Conservation (phyloP, 1,140 invertebrate species). For the Bombus picipes region DNA sequence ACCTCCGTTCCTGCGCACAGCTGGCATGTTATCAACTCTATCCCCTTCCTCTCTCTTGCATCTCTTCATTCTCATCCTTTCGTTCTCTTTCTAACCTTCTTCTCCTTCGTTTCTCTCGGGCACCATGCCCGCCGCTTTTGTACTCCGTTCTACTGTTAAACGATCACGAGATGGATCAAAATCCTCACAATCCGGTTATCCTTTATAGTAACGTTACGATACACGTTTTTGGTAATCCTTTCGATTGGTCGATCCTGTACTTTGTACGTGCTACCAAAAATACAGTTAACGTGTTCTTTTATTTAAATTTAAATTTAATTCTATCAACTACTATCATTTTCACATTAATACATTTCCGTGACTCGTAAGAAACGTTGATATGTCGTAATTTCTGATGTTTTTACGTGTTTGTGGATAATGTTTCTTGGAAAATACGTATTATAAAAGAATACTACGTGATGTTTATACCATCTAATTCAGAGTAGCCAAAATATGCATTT, state of each 20-base stretch:
- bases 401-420: neutral
- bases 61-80: constrained; percentile 32
- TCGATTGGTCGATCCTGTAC: neutral
- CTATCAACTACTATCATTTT: neutral
- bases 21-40: constrained; percentile 74
- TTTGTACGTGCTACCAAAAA: neutral
- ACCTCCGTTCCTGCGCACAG: constrained; percentile 69
- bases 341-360: neutral
- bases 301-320: neutral
- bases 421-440: neutral
- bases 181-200: constrained; percentile 6
- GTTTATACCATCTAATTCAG: neutral
- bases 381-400: neutral
- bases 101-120: neutral
- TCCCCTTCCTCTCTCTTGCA: constrained; percentile 16
- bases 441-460: too few species aligned
- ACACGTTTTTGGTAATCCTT: neutral
- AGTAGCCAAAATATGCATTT: too few species aligned
- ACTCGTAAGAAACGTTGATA: neutral
- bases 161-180: constrained; percentile 10
- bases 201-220: neutral
- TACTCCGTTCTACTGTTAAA: neutral
- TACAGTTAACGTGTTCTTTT: neutral
- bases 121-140: neutral
- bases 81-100: neutral